Evolutionary conservation across 2,888 invertebrate genomes (phyloP).

Genomic region (Trilocha varians): DNA sequence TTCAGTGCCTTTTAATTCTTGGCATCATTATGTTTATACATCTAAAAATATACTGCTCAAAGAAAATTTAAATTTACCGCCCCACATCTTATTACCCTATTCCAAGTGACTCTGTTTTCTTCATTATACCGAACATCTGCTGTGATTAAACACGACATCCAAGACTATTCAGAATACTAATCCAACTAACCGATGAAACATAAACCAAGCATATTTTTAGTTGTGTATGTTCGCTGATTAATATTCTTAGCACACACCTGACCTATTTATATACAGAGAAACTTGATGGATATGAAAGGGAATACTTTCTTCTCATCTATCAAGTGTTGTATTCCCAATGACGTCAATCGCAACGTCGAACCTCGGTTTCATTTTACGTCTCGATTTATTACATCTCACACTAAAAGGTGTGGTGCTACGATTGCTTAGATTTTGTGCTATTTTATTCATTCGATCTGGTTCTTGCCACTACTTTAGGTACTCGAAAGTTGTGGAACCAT

Average conservation of each 20-base stretch:
- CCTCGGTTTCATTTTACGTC: not conserved
- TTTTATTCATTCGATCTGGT: not conserved
- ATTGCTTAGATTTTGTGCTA: not conserved
- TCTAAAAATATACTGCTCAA: too few relatives aligned
- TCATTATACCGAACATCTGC: too few relatives aligned
- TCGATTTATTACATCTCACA: not conserved
- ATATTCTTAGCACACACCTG: not conserved
- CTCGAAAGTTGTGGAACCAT: not conserved
- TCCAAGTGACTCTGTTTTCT: too few relatives aligned
- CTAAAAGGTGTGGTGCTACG: not conserved
- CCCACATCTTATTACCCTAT: too few relatives aligned
- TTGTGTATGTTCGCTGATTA: too few relatives aligned
- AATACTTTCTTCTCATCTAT: not conserved
- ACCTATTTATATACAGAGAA: not conserved
- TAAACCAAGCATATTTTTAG: too few relatives aligned
- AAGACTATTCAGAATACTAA: too few relatives aligned
- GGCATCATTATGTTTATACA: too few relatives aligned
- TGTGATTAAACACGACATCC: too few relatives aligned
- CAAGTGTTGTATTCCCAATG: not conserved
- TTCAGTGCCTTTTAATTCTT: too few relatives aligned
- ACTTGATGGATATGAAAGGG: not conserved
- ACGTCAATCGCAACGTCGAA: not conserved
- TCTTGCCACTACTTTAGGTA: not conserved
- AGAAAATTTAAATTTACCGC: too few relatives aligned
- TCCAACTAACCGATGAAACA: too few relatives aligned